Conservation (phyloP, 2,113 vertebrate genomes). For the Podarcis muralis region DNA sequence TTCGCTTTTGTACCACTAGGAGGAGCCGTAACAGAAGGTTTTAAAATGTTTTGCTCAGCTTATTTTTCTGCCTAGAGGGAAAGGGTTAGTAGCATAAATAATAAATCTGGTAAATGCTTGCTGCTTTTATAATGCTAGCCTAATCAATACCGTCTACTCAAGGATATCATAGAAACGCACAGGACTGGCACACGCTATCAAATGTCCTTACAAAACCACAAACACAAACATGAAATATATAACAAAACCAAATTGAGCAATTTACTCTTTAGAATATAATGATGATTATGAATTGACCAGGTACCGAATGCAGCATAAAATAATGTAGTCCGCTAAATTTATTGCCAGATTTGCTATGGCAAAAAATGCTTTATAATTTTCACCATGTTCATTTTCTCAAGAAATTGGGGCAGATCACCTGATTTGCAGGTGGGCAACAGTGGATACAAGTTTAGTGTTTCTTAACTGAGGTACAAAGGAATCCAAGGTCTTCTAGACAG, state of each 20-base stretch:
- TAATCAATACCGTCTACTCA: background rate
- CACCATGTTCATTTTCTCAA: background rate
- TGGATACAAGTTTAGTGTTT: background rate
- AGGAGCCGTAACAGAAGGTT: background rate
- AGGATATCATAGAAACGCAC: background rate
- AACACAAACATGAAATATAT: background rate
- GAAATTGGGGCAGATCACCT: background rate
- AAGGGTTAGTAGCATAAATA: background rate
- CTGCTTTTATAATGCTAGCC: constrained; percentile 1
- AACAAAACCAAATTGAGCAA: background rate
- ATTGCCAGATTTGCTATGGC: too few species aligned
- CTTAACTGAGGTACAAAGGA: background rate
- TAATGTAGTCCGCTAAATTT: background rate
- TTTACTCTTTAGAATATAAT: background rate
- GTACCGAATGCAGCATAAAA: background rate
- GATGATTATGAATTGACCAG: background rate
- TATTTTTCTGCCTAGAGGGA: background rate
- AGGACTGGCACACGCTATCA: background rate
- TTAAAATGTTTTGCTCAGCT: background rate
- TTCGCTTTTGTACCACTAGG: background rate
- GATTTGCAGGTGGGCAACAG: background rate
- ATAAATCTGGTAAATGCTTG: background rate
- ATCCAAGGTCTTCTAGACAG: background rate
- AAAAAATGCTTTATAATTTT: background rate
- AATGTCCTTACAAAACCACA: background rate